Percentiles rank a stretch among this genome's conserved stretches.
phyloP scores from a whole-genome alignment of 2,888 invertebrate species.

The Diarsia dahlii region DNA sequence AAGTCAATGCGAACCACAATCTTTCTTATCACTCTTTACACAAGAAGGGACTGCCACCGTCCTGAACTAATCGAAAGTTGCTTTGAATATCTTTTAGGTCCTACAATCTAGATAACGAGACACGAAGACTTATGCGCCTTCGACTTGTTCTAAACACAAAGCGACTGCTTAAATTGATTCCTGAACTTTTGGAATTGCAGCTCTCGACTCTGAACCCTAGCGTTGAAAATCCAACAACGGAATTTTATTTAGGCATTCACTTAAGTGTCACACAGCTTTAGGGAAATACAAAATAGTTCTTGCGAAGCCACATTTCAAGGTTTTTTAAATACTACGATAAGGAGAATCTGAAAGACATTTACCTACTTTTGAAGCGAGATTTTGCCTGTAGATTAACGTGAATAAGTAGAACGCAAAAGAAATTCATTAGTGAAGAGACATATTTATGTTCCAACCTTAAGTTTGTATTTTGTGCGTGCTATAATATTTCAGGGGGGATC shows the following conservation, averaged over 20 bases:
- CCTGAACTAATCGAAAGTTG: slow-evolving; percentile 52
- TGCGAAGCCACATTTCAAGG: slow-evolving; percentile 50
- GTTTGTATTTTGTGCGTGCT: slow-evolving; percentile 29
- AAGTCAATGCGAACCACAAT: slow-evolving; percentile 35
- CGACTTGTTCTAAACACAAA: slow-evolving; percentile 4
- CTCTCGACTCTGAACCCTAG: background rate
- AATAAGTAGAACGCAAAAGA: slow-evolving; percentile 44
- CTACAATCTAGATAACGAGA: slow-evolving; percentile 50
- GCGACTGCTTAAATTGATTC: background rate
- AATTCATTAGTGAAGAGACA: slow-evolving; percentile 39
- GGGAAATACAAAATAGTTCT: slow-evolving; percentile 41
- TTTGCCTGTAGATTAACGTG: slow-evolving; percentile 50
- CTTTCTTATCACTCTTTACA: slow-evolving; percentile 53
- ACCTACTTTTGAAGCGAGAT: slow-evolving; percentile 52
- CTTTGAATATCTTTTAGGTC: slow-evolving; percentile 46
- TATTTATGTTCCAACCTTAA: slow-evolving; percentile 39
- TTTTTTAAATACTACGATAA: slow-evolving; percentile 62
- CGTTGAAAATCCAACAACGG: background rate
- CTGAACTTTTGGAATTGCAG: background rate
- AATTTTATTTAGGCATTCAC: background rate
- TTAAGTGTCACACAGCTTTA: background rate
- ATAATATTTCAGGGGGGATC: slow-evolving; percentile 2
- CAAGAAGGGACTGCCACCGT: slow-evolving; percentile 30
- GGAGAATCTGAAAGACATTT: slow-evolving; percentile 55
- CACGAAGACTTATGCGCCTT: slow-evolving; percentile 45